Evolutionary conservation across 2,113 vertebrate species (phyloP).

Genomic region (Corythornis cristatus): DNA sequence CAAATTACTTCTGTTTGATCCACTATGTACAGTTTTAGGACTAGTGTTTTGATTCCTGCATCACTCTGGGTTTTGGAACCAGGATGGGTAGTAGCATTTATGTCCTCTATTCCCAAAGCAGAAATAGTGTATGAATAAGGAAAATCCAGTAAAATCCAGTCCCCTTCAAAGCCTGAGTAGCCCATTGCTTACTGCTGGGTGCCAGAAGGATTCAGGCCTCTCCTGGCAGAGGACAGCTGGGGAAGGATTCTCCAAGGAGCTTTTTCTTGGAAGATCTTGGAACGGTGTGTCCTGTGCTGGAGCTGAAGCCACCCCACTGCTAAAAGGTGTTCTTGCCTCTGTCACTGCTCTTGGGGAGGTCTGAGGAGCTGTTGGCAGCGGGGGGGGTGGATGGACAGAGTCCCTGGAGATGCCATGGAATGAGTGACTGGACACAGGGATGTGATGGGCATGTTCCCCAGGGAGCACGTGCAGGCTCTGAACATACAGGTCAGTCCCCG

Average conservation of each 20-base stretch:
- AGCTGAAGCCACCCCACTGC: not conserved
- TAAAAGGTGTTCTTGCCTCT: not conserved
- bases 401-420: not conserved
- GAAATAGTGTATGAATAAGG: not conserved
- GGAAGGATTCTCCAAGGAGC: not conserved
- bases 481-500: not conserved
- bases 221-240: not conserved
- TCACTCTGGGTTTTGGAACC: not conserved
- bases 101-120: not conserved
- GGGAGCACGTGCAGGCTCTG: fast-evolving
- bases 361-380: not conserved
- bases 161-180: not conserved
- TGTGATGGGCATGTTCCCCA: not conserved
- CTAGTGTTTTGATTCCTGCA: not conserved
- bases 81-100: not conserved
- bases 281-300: not conserved
- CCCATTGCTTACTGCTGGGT: not conserved
- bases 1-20: not conserved
- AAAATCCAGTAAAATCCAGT: not conserved
- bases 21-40: not conserved
- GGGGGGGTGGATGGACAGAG: not conserved
- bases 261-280: not conserved
- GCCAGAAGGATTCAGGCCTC: not conserved
- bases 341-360: not conserved
- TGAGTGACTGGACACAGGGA: not conserved